These are phyloP conservation scores for Eretmocerus hayati DNA, from an alignment of 2,888 invertebrate genomes.

Conservation along the genomic window DNA sequence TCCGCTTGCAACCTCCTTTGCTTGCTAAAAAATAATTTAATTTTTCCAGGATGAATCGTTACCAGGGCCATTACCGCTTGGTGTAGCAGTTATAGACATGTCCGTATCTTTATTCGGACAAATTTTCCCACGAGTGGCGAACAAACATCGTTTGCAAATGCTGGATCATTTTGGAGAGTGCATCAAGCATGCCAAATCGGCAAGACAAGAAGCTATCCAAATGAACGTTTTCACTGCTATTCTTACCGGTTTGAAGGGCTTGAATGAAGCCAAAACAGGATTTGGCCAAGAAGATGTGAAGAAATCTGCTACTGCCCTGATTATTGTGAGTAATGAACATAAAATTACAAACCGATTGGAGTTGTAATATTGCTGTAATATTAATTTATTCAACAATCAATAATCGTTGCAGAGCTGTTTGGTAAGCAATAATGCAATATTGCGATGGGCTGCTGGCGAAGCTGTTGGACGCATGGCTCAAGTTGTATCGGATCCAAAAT, in stretches of 20 bases:
- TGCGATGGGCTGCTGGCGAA: slow-evolving; percentile 92
- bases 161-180: slow-evolving; percentile 94
- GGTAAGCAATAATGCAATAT: slow-evolving; percentile 66
- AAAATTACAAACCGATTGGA: not conserved
- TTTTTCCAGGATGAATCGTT: slow-evolving; percentile 51
- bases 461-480: slow-evolving; percentile 90
- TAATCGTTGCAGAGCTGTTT: slow-evolving; percentile 55
- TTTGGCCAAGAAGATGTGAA: slow-evolving; percentile 87
- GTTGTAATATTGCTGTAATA: not conserved
- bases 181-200: slow-evolving; percentile 86
- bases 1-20: not conserved
- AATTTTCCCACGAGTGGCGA: slow-evolving; percentile 89
- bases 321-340: slow-evolving; percentile 55
- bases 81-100: slow-evolving; percentile 93
- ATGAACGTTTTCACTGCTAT: slow-evolving; percentile 95
- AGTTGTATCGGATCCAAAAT: slow-evolving; percentile 77
- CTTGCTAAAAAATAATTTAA: not conserved
- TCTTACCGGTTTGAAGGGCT: slow-evolving; percentile 77
- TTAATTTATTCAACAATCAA: not conserved
- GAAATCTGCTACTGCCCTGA: slow-evolving; percentile 72
- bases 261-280: slow-evolving; percentile 79
- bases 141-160: slow-evolving; percentile 96
- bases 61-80: slow-evolving; percentile 81
- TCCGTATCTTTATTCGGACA: slow-evolving; percentile 88
- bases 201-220: slow-evolving; percentile 89